Evolutionary conservation across 2,113 vertebrate genomes (phyloP), one percentile per base, ranked within the genome.

Genomic region (Neolamprologus ventralis): DNA sequence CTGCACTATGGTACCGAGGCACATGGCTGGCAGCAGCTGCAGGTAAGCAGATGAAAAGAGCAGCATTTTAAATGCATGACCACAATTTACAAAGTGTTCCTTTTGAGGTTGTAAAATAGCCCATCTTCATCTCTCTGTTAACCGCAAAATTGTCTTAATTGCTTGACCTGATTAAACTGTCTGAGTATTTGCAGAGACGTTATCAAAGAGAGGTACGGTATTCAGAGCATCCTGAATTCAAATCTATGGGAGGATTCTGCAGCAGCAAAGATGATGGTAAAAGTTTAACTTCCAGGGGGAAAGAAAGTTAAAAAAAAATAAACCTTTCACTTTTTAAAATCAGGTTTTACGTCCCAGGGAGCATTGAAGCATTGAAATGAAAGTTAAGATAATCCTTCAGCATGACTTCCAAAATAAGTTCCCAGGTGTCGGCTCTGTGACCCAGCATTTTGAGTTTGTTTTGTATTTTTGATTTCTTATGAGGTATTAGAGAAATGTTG

Each of bases 1-100:
- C 93, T 98, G 97, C 5, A 98, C 98, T 35, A 97, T 9, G 4
- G 73, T 37, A 55, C 60, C 73, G 26, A 78, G 26, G 2, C 45
- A 82, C 33, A 35, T 40, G 23, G 57, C 55, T 19, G 33, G 79
- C 49, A 87, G 58, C 68, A 80, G 97, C 82, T 78, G 28, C 78
- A 85, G 63, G 53, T 37, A 79, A 19, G n/a, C 26, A 71, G 6
- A 58, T 17, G 54, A 58, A n/a, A 57, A 33, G 26, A 78, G 45
- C 73, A 9, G 16, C 16, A n/a, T 1, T 31, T 49, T 78, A 31
- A 31, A 47, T 49, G 71, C 71, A 13, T 19, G 3, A 78, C 28
- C 45, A 51, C 2, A 49, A 78, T 49, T 49, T 49, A 8, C 10
- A 78, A 47, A 78, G 71, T 4, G 19, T 17, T 49, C 71, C 26